Base-by-base conservation (phyloP, 2,888 invertebrate species). In the Kryphioiulus occultus region DNA sequence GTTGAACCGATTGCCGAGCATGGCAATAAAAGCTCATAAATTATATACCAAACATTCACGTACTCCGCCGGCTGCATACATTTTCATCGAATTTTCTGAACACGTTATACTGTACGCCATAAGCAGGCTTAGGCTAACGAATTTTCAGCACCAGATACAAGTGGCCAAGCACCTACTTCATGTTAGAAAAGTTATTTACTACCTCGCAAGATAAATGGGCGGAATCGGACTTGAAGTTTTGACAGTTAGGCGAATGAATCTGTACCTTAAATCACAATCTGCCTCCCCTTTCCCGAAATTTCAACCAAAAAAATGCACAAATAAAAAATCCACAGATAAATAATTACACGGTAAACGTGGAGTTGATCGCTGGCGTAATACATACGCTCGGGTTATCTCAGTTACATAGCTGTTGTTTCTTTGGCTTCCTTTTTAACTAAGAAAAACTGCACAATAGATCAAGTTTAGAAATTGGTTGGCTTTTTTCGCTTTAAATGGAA, bases 161-260 rank as follows among this genome's bases (percentile, higher is more conserved):
- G 78, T 30, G 78, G 30, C 78, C 30, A 68, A 12, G 26, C 68
- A 30, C 78, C 78, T 78, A 26, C 26, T 78, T 5, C 17, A 0
- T 7, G 22, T 22, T 59, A 30, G 30, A 78, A 78, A 78, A 78
- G 30, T 78, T 78, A 78, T 78, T 78, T 78, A 78, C 26, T 78
- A 30, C 78, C 78, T 30, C 39, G 26, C 39, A 39, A 85, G 44
- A 85, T 44, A 85, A 35, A 85, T 85, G 85, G 85, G 85, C 85
- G 85, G 85, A 85, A 85, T 44, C 44, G 44, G 44, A 85, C 85
- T 85, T 85, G 85, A 85, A 85, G 85, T 39, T 85, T 44, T 85
- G 85, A 85, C 85, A 85, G 44, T 19, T 44, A 15, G 30, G n/a
- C 39, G 44, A 85, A 85, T 44, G 44, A 85, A 85, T 85, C 26